Percentiles rank a stretch among this genome's conserved stretches.
phyloP scores from a whole-genome alignment of 2,797 vertebrate genomes.

The Coreius guichenoti region DNA sequence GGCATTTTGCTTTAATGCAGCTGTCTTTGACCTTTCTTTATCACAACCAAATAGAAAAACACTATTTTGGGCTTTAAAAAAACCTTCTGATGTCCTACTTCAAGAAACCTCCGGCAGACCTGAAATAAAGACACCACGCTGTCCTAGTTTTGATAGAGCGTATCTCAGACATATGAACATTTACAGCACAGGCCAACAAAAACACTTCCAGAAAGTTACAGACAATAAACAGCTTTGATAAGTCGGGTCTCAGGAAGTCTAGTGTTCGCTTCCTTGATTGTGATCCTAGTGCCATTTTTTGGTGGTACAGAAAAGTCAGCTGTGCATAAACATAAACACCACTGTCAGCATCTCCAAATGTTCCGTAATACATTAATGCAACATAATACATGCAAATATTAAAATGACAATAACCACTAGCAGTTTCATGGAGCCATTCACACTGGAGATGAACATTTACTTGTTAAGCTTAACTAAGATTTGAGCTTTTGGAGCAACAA shows the following conservation, averaged over 20 bases:
- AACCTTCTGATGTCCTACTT: conserved; percentile 60
- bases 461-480: not conserved
- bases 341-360: conserved; percentile 9
- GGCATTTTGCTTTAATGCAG: conserved; percentile 2
- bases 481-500: not conserved
- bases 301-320: not conserved
- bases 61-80: conserved; percentile 53
- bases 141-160: conserved; percentile 79
- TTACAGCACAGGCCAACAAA: not conserved
- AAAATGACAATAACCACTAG: not conserved
- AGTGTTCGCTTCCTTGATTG: not conserved
- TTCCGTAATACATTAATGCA: not conserved
- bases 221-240: conserved; percentile 27
- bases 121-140: conserved; percentile 80
- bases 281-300: not conserved
- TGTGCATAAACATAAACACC: not conserved
- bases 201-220: conserved; percentile 25
- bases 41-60: conserved; percentile 52
- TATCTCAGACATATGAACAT: conserved; percentile 17
- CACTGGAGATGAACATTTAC: not conserved
- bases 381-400: not conserved
- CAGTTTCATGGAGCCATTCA: not conserved
- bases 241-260: not conserved
- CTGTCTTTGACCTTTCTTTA: conserved; percentile 38
- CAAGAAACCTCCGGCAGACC: conserved; percentile 53